phyloP scores from a whole-genome alignment of 2,113 vertebrate genomes.

The Anoplopoma fimbria region DNA sequence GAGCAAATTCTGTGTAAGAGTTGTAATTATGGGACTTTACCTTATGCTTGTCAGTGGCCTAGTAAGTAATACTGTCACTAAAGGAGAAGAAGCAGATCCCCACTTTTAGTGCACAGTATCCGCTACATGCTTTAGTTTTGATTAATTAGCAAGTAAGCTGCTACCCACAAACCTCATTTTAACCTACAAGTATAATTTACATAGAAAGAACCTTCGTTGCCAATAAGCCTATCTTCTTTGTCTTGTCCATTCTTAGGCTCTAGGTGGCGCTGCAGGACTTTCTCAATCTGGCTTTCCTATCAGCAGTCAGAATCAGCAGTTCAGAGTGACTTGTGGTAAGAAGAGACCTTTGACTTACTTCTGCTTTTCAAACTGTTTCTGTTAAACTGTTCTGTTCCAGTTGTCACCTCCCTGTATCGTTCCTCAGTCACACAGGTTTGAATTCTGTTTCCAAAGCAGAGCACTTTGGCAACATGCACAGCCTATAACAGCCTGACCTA shows the following conservation, averaged over 20 bases:
- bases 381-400: neutral
- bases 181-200: neutral
- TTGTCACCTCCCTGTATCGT: neutral
- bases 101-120: too few relatives aligned
- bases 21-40: neutral
- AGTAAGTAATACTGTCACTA: too few relatives aligned
- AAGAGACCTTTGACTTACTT: neutral
- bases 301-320: slow-evolving; percentile 50
- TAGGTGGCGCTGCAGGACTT: slow-evolving; percentile 47
- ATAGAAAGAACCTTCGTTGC: neutral
- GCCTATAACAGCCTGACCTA: too few relatives aligned
- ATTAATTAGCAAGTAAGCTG: too few relatives aligned
- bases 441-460: too few relatives aligned
- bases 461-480: too few relatives aligned
- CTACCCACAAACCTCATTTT: neutral
- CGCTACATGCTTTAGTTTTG: slow-evolving; percentile 3
- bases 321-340: slow-evolving; percentile 51
- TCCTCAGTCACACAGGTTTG: too few relatives aligned
- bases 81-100: too few relatives aligned
- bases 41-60: too few relatives aligned
- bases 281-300: slow-evolving; percentile 31
- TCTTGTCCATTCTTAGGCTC: slow-evolving; percentile 30
- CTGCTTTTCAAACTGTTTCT: neutral
- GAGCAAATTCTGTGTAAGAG: neutral
- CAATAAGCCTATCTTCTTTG: neutral